Percentiles rank a stretch among this genome's conserved stretches.
Conservation (phyloP, 2,113 vertebrate genomes). For the Bungarus multicinctus region DNA sequence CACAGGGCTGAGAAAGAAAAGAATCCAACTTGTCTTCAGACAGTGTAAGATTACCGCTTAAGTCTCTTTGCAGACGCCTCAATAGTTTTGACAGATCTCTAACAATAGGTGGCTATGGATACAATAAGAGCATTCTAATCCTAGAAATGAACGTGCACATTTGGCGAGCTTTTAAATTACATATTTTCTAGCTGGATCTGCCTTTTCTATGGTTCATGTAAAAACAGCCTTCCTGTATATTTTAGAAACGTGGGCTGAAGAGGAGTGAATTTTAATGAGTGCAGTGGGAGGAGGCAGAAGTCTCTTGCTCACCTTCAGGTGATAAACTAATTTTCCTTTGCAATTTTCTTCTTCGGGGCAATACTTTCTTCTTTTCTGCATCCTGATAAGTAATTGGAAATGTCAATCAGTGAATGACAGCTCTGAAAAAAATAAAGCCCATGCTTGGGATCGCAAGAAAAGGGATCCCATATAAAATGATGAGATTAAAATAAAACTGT, state of each 20-base stretch:
- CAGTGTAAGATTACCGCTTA: neutral
- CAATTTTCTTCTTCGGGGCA: neutral
- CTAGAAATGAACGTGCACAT: neutral
- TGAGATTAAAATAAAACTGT: neutral
- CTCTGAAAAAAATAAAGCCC: neutral
- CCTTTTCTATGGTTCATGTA: neutral
- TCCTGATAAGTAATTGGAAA: neutral
- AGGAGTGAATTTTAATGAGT: neutral
- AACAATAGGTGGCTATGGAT: neutral
- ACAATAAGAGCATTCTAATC: neutral
- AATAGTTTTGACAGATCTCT: neutral
- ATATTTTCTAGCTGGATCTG: neutral
- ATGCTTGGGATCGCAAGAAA: neutral
- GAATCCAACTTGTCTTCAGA: neutral
- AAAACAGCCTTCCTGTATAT: neutral
- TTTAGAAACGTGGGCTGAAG: neutral
- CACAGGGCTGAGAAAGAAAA: neutral
- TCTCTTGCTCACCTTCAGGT: neutral
- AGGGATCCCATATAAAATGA: neutral
- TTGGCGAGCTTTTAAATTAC: neutral
- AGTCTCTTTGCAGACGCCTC: neutral
- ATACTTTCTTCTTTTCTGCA: neutral
- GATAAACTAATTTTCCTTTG: neutral
- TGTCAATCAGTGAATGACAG: neutral
- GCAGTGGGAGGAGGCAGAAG: neutral